These are phyloP conservation scores for Volucella bombylans DNA, from an alignment of 2,888 invertebrate genomes.

Conservation along the genomic window DNA sequence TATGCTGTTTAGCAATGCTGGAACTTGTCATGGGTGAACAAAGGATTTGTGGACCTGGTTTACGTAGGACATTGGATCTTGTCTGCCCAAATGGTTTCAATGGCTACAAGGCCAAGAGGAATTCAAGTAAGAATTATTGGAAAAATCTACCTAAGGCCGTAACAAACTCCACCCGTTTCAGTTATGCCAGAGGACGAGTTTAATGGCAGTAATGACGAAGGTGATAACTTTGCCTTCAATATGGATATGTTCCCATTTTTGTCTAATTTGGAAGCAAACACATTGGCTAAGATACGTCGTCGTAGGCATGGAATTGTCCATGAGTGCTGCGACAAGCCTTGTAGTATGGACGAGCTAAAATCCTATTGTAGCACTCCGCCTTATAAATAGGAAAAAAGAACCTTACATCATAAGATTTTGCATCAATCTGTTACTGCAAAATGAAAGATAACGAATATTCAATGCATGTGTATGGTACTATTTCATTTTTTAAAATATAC, in stretches of 20 bases:
- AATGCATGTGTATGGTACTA: no score
- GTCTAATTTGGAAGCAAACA: constrained; percentile 70
- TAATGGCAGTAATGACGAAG: neutral
- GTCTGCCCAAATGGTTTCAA: constrained; percentile 44
- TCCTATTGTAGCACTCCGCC: constrained; percentile 74
- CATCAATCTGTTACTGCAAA: no score
- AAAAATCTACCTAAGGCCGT: neutral
- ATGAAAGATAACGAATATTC: no score
- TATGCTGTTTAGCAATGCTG: constrained; percentile 10
- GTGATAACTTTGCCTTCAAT: constrained; percentile 15
- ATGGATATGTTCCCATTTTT: constrained; percentile 74
- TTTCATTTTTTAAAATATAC: no score
- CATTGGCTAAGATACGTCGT: constrained; percentile 75
- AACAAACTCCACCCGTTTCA: neutral
- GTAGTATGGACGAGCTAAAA: constrained; percentile 74
- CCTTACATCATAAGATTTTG: no score
- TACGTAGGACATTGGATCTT: constrained; percentile 31
- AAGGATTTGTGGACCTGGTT: constrained; percentile 31
- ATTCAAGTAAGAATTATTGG: constrained; percentile 37
- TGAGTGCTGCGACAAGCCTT: constrained; percentile 78
- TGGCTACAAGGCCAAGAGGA: constrained; percentile 34
- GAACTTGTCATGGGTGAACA: constrained; percentile 8
- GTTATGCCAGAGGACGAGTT: constrained; percentile 29
- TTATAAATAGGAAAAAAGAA: neutral
- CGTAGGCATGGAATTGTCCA: constrained; percentile 76